These are phyloP conservation scores for Argopecten irradians DNA, from an alignment of 1,140 invertebrate genomes.

Conservation along the genomic window DNA sequence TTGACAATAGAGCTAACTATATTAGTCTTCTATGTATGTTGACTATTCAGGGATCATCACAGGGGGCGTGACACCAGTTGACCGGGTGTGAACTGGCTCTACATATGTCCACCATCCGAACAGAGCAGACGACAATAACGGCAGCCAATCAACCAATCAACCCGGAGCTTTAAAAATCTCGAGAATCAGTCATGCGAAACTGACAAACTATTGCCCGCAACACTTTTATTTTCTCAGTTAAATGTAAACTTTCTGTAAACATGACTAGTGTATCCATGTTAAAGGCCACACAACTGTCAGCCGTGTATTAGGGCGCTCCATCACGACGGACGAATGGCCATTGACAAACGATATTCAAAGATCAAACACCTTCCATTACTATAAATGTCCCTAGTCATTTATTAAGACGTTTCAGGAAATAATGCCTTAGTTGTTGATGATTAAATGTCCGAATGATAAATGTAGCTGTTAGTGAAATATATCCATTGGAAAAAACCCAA, in stretches of 20 bases:
- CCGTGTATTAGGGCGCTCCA: not conserved
- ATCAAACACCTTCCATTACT: too few relatives aligned
- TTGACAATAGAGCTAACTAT: not conserved
- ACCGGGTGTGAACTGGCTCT: slow-evolving; percentile 3
- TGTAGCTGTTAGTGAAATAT: too few relatives aligned
- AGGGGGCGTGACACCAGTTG: not conserved
- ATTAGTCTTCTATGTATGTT: not conserved
- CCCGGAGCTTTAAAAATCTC: not conserved
- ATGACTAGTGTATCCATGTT: not conserved
- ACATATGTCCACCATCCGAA: not conserved
- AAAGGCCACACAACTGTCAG: not conserved
- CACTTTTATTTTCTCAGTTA: not conserved
- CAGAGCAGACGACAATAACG: not conserved
- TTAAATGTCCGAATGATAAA: too few relatives aligned
- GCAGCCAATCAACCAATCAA: not conserved
- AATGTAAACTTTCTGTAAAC: slow-evolving; percentile 11
- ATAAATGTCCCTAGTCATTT: too few relatives aligned
- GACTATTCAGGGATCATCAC: too few relatives aligned
- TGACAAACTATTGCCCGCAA: not conserved
- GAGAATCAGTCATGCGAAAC: slow-evolving; percentile 1
- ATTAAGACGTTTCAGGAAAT: too few relatives aligned
- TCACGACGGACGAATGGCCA: not conserved
- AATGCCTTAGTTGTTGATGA: too few relatives aligned
- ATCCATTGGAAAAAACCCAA: too few relatives aligned
- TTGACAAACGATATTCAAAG: not conserved